These are phyloP conservation scores for Syngnathus typhle DNA, from an alignment of 2,113 vertebrate genomes.

Conservation along the genomic window DNA sequence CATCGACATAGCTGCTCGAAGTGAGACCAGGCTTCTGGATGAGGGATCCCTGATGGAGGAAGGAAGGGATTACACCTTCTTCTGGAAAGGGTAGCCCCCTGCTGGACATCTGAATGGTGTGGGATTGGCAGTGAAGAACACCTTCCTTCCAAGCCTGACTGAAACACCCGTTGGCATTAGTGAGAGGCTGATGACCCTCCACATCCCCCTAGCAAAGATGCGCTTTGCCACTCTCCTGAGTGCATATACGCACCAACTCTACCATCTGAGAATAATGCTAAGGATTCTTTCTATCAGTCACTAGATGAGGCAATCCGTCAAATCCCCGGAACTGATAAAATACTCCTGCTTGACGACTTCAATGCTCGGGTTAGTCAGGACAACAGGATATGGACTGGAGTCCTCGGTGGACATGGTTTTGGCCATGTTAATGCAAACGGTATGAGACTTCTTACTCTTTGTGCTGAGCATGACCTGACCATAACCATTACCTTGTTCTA, in stretches of 20 bases:
- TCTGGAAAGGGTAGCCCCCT: slow-evolving; percentile 1
- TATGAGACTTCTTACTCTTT: too few relatives aligned
- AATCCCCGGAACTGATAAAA: too few relatives aligned
- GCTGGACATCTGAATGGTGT: neutral
- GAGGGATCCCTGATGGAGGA: slow-evolving; percentile 4
- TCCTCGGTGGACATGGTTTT: too few relatives aligned
- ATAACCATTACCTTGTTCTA: too few relatives aligned
- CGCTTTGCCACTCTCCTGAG: neutral
- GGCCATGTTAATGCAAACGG: too few relatives aligned
- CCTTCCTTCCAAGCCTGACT: neutral
- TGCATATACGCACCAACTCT: neutral
- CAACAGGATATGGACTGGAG: too few relatives aligned
- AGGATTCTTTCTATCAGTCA: neutral
- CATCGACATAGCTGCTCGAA: slow-evolving; percentile 10
- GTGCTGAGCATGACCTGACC: too few relatives aligned
- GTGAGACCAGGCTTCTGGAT: slow-evolving; percentile 11
- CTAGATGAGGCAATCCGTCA: neutral
- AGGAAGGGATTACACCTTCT: slow-evolving; percentile 10
- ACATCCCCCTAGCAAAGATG: neutral
- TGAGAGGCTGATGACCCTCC: neutral
- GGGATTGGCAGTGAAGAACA: neutral
- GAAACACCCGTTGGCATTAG: neutral
- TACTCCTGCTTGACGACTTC: too few relatives aligned
- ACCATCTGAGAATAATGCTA: neutral
- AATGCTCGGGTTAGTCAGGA: too few relatives aligned